A percentile compares a stretch with the other conserved stretches of the same genome.
Evolutionary conservation across 2,797 vertebrate genomes (phyloP).

Genomic region (Lycodopsis pacificus): DNA sequence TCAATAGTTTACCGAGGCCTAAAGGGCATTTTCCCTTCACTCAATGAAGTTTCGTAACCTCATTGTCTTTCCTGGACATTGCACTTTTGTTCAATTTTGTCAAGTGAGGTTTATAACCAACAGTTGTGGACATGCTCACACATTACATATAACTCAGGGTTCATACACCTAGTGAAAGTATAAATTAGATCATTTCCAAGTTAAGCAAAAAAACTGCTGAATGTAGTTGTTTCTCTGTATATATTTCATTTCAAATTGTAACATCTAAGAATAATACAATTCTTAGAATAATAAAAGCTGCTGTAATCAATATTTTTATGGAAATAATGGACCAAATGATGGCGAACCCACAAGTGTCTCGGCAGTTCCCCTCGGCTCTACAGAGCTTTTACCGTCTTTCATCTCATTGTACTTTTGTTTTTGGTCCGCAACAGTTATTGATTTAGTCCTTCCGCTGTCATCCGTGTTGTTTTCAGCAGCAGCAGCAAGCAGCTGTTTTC

Average conservation of each 20-base stretch:
- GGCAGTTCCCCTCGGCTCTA: not conserved
- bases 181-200: not conserved
- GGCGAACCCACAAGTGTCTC: not conserved
- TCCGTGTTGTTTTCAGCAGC: not conserved
- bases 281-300: too few relatives aligned
- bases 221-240: not conserved
- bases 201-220: not conserved
- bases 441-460: not conserved
- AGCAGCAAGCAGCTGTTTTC: not conserved
- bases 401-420: not conserved
- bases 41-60: conserved; percentile 18
- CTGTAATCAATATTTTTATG: not conserved
- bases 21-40: not conserved
- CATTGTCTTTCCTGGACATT: conserved; percentile 1
- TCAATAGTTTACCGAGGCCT: not conserved
- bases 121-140: not conserved
- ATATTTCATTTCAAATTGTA: not conserved
- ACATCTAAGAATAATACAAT: not conserved
- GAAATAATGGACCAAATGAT: not conserved
- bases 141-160: not conserved
- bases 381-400: not conserved
- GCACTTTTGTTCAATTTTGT: not conserved
- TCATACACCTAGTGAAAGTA: not conserved
- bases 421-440: not conserved
- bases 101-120: not conserved